These are phyloP conservation scores for Neosalanx taihuensis DNA, from an alignment of 2,797 vertebrate genomes.

Conservation along the genomic window DNA sequence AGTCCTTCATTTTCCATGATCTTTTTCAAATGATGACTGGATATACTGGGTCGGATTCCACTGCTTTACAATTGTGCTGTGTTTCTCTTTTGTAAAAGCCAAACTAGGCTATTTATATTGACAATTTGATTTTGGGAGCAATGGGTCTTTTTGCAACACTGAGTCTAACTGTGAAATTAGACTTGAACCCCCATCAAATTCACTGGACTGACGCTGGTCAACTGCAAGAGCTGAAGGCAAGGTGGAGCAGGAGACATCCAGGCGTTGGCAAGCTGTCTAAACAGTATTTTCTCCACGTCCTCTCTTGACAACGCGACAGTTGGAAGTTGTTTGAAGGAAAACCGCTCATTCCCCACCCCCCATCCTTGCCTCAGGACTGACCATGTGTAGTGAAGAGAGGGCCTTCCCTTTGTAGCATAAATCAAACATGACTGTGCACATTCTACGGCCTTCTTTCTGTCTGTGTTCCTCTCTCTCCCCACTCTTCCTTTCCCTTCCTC, in stretches of 20 bases:
- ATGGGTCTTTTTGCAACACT: too few relatives aligned
- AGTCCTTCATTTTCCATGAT: background rate
- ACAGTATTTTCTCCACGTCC: background rate
- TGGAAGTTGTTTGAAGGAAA: background rate
- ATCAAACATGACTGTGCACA: conserved; percentile 9
- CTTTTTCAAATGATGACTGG: background rate
- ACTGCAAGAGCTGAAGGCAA: background rate
- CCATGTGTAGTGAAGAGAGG: background rate
- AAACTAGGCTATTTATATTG: background rate
- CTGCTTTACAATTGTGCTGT: conserved; percentile 1
- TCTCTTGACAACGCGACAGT: background rate
- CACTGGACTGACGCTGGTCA: background rate
- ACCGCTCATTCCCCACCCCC: background rate
- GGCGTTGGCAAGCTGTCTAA: conserved; percentile 2
- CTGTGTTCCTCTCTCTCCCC: background rate
- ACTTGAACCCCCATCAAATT: background rate
- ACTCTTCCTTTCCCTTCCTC: too few relatives aligned
- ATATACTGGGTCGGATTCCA: conserved; percentile 1
- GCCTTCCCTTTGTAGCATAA: conserved; percentile 4
- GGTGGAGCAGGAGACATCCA: background rate
- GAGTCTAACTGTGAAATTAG: too few relatives aligned
- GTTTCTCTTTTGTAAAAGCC: background rate
- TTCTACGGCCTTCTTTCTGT: background rate
- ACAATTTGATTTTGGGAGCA: background rate
- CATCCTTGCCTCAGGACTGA: too few relatives aligned